phyloP scores from a whole-genome alignment of 2,113 vertebrate genomes.

The Xiphophorus couchianus region DNA sequence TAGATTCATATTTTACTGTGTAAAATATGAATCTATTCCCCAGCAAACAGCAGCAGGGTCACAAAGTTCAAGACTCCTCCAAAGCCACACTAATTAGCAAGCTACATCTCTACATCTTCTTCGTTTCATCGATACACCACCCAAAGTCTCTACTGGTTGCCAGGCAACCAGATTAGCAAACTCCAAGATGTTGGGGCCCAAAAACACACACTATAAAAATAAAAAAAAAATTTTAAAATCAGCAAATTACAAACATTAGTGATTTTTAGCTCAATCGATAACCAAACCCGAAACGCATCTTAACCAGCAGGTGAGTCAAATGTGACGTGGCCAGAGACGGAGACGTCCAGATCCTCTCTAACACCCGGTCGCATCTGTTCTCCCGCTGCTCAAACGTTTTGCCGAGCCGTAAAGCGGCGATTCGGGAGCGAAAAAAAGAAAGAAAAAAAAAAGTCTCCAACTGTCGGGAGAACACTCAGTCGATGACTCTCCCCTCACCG shows the following conservation, averaged over 20 bases:
- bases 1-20: no score
- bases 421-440: neutral
- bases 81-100: conserved; percentile 7
- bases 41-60: neutral
- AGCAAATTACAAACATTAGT: neutral
- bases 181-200: neutral
- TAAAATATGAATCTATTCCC: neutral
- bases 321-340: neutral
- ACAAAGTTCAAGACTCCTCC: conserved; percentile 6
- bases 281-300: neutral
- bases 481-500: neutral
- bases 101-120: conserved; percentile 13
- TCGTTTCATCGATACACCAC: conserved; percentile 34
- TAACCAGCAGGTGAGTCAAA: neutral
- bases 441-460: neutral
- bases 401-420: neutral
- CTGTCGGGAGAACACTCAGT: conserved; percentile 12
- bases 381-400: conserved; percentile 1
- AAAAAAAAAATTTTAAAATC: no score
- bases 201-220: neutral
- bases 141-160: conserved; percentile 23
- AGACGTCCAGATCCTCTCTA: neutral
- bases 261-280: neutral
- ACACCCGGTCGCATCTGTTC: neutral
- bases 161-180: conserved; percentile 17